Percentiles rank a stretch among this genome's conserved stretches.
phyloP scores from a whole-genome alignment of 2,113 vertebrate genomes.

The Oreochromis niloticus region DNA sequence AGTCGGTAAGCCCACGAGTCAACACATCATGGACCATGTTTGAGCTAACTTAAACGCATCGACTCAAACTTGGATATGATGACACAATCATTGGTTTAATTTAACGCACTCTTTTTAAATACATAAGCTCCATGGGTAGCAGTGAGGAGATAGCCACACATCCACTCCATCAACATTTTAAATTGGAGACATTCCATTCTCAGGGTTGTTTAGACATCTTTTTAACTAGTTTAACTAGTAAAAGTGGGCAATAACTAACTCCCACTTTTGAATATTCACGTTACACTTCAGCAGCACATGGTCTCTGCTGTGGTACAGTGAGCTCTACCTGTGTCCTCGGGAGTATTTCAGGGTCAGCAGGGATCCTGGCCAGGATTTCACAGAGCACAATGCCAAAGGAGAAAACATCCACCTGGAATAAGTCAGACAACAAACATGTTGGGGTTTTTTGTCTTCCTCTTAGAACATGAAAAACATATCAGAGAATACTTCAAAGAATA shows the following conservation, averaged over 20 bases:
- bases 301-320: background rate
- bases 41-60: background rate
- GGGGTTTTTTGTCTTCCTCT: background rate
- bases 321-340: slow-evolving; percentile 79
- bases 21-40: background rate
- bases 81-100: background rate
- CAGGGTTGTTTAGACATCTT: background rate
- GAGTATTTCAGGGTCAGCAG: slow-evolving; percentile 84
- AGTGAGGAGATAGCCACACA: background rate
- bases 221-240: background rate
- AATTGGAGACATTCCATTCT: background rate
- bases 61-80: background rate
- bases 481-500: background rate
- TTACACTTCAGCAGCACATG: background rate
- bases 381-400: slow-evolving; percentile 88
- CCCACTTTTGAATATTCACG: background rate
- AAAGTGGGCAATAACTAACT: background rate
- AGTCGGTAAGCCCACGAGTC: background rate
- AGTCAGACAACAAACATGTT: background rate
- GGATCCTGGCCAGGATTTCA: slow-evolving; percentile 82
- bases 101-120: background rate
- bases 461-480: background rate
- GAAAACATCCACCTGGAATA: slow-evolving; percentile 83
- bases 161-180: background rate
- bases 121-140: background rate